Evolutionary conservation across 1,140 invertebrate species (phyloP).

Genomic region (Sinonovacula constricta): DNA sequence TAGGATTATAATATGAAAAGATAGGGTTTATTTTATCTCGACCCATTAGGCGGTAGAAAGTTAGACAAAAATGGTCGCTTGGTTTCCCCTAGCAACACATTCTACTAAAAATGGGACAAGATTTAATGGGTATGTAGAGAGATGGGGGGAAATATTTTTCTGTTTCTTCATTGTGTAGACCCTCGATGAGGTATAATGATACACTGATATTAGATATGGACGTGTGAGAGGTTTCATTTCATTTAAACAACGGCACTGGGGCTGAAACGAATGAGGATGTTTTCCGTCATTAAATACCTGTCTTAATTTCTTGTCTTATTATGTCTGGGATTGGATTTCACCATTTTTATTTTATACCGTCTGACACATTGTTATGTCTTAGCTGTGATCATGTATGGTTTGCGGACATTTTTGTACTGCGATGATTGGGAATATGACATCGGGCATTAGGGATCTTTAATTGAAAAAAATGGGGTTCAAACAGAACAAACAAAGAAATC

Average conservation of each 20-base stretch:
- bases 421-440: no score
- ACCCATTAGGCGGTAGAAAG: conserved; percentile 65
- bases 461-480: no score
- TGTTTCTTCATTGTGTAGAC: conserved; percentile 32
- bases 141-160: conserved; percentile 19
- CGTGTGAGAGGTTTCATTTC: conserved; percentile 29
- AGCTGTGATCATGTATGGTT: no score
- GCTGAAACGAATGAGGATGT: no score
- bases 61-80: conserved; percentile 68
- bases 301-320: no score
- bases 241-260: conserved; percentile 33
- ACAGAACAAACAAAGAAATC: no score
- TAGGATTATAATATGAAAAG: conserved; percentile 73
- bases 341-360: no score
- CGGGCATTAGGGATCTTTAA: no score
- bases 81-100: conserved; percentile 65
- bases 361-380: no score
- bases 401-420: no score
- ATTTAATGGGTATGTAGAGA: conserved; percentile 48
- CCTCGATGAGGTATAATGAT: conserved; percentile 51
- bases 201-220: background rate
- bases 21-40: conserved; percentile 66
- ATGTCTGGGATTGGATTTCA: no score
- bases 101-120: conserved; percentile 57
- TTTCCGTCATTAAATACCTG: no score